Conservation (phyloP, 2,888 invertebrate species). For the Trichogramma evanescens region DNA sequence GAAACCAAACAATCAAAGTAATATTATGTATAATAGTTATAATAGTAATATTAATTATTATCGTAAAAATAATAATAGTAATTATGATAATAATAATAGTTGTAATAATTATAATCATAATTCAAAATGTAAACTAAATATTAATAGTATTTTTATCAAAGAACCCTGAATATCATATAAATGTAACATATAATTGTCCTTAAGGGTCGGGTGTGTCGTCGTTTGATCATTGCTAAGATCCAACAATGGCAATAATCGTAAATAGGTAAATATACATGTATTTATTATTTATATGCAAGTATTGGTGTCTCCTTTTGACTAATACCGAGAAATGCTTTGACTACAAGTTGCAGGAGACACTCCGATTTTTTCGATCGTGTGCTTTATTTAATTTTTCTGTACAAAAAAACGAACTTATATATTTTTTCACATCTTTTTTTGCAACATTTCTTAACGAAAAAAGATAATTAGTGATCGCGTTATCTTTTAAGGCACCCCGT, state of each 20-base stretch:
- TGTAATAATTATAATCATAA: slow-evolving; percentile 23
- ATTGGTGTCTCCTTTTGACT: slow-evolving; percentile 9
- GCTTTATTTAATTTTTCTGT: slow-evolving; percentile 11
- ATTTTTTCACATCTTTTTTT: slow-evolving; percentile 1
- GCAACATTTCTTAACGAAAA: background rate
- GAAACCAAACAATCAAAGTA: slow-evolving; percentile 37
- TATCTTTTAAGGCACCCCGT: slow-evolving; percentile 22
- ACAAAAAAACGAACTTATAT: slow-evolving; percentile 9
- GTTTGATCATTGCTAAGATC: slow-evolving; percentile 14
- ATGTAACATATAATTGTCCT: slow-evolving; percentile 31
- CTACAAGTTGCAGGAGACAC: slow-evolving; percentile 12
- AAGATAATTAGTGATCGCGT: slow-evolving; percentile 14
- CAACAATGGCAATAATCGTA: slow-evolving; percentile 11
- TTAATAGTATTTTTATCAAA: slow-evolving; percentile 27
- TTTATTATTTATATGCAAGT: no score
- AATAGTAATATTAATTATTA: slow-evolving; percentile 23
- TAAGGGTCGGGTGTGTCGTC: slow-evolving; percentile 31
- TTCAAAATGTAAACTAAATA: slow-evolving; percentile 19
- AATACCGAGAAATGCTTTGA: slow-evolving; percentile 17
- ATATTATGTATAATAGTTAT: background rate
- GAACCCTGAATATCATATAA: slow-evolving; percentile 35
- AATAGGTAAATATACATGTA: background rate
- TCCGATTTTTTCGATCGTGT: background rate
- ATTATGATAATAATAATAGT: slow-evolving; percentile 9
- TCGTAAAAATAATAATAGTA: slow-evolving; percentile 19